Evolutionary conservation across 2,888 invertebrate species (phyloP), one percentile per base, ranked within the genome.

Genomic region (Troides oblongomaculatus): DNA sequence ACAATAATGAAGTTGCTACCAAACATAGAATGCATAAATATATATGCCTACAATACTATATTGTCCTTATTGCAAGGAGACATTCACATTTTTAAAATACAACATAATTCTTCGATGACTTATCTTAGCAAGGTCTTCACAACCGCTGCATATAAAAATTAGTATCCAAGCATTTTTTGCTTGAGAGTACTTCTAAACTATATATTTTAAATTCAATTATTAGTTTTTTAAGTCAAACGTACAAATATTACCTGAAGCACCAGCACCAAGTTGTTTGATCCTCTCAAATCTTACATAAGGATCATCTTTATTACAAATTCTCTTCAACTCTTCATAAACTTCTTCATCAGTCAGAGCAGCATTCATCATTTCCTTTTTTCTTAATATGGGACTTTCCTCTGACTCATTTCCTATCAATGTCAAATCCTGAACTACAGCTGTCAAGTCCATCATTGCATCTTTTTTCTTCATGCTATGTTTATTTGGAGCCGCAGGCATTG

Each of bases 201-300:
- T 46, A 14, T 46, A 46, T 46, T 46, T 46, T 0, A 14, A 46
- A 46, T 46, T 1, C 14, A 14, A 5, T 30, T 30, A 3, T n/a
- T n/a, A n/a, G n/a, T n/a, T n/a, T n/a, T n/a, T n/a, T n/a, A n/a
- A n/a, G n/a, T n/a, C n/a, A n/a, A n/a, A n/a, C n/a, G n/a, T n/a
- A n/a, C n/a, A n/a, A n/a, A n/a, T n/a, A n/a, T n/a, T n/a, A 93
- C 93, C 93, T 50, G 98, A 98, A 61, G 98, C 98, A 18, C 98
- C 98, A 43, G 97, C 96, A 66, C 98, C 98, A 64, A 98, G 95
- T 84, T 98, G 97, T 81, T 96, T 96, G 73, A 95, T 94, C 74
- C 96, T 94, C 74, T 96, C 95, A 85, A 98, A 99, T 74, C 97
- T 94, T 30, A 95, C 93, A 74, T 95, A 93, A 0, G 98, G 98